Percentiles rank a stretch among this genome's conserved stretches.
Evolutionary conservation across 2,888 invertebrate genomes (phyloP).

Genomic region (Ophioninae sp.): DNA sequence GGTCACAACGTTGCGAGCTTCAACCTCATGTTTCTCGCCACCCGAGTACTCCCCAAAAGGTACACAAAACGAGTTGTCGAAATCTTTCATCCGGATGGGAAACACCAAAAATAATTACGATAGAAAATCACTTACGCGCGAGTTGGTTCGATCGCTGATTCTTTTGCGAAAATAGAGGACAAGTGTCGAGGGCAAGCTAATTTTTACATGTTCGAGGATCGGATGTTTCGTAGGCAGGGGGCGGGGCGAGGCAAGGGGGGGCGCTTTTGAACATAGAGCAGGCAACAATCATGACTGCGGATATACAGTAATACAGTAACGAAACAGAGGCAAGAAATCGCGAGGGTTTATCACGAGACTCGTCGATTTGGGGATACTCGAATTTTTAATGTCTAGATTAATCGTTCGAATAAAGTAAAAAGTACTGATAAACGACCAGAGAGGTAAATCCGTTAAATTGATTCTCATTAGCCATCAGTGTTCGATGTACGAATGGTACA

Average conservation of each 20-base stretch:
- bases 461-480: not conserved
- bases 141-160: not conserved
- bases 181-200: conserved; percentile 26
- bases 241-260: not conserved
- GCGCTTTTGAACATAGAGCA: conserved; percentile 50
- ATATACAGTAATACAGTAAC: conserved; percentile 47
- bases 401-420: not conserved
- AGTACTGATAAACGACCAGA: not conserved
- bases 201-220: conserved; percentile 45
- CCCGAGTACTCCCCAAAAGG: too few species aligned
- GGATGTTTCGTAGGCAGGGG: not conserved
- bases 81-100: not conserved
- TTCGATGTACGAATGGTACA: not conserved
- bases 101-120: not conserved
- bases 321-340: conserved; percentile 28
- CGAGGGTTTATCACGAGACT: conserved; percentile 5
- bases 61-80: not conserved
- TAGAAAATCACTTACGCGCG: not conserved
- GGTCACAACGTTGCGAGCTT: too few species aligned
- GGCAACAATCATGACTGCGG: conserved; percentile 63
- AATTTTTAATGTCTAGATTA: not conserved
- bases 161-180: not conserved
- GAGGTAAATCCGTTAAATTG: not conserved
- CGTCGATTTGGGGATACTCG: not conserved
- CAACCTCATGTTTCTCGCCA: not conserved